Evolutionary conservation across 2,113 vertebrate species (phyloP).

Genomic region (Larimichthys crocea): DNA sequence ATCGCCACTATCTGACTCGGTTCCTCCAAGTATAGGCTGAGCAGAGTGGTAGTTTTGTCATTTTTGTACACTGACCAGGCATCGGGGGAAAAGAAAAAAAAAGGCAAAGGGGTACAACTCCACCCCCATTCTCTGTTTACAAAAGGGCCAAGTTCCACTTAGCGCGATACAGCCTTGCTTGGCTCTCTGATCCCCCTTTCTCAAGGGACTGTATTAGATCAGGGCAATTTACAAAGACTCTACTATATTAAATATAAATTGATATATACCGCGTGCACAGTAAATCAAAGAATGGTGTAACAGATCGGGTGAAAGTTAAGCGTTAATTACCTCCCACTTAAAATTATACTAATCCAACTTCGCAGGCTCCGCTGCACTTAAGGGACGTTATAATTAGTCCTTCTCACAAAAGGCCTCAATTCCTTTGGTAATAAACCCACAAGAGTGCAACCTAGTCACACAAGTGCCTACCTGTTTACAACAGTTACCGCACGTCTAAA

Average conservation of each 20-base stretch:
- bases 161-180: background rate
- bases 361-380: background rate
- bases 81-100: background rate
- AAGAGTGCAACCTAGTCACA: background rate
- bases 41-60: background rate
- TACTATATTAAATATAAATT: background rate
- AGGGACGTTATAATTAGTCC: background rate
- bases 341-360: background rate
- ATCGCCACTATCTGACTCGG: slow-evolving; percentile 15
- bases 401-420: background rate
- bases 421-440: slow-evolving; percentile 17
- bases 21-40: background rate
- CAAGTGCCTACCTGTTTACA: slow-evolving; percentile 7
- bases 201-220: background rate
- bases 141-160: slow-evolving; percentile 30
- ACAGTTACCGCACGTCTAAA: background rate
- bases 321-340: background rate
- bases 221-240: background rate
- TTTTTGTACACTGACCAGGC: background rate
- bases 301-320: background rate
- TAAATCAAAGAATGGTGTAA: background rate
- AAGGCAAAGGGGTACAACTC: background rate
- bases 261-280: background rate
- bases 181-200: background rate
- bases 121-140: slow-evolving; percentile 16